phyloP scores from a whole-genome alignment of 1,140 invertebrate species.

The Rhagoletis zephyria region DNA sequence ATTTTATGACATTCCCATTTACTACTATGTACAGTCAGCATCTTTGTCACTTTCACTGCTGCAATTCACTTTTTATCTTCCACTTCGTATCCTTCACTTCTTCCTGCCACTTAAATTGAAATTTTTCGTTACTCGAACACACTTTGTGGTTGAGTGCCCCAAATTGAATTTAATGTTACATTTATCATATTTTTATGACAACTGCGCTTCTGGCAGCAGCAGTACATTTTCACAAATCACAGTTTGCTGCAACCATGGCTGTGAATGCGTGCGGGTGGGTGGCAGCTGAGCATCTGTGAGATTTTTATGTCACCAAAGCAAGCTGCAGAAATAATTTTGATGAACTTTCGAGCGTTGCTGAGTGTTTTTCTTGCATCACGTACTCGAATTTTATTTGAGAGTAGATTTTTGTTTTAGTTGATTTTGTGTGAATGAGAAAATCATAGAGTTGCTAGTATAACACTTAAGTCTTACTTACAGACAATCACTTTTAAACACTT shows the following conservation, averaged over 20 bases:
- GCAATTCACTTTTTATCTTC: conserved; percentile 6
- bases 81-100: too few species aligned
- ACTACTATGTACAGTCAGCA: background rate
- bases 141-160: background rate
- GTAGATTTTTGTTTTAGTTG: too few species aligned
- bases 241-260: background rate
- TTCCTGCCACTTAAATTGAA: background rate
- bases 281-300: background rate
- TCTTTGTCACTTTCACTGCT: conserved; percentile 39
- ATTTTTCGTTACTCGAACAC: background rate
- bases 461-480: too few species aligned
- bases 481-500: too few species aligned
- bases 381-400: too few species aligned
- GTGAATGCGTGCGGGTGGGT: too few species aligned
- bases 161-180: conserved; percentile 50
- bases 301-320: background rate
- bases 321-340: background rate
- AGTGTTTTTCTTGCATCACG: too few species aligned
- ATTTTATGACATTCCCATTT: background rate
- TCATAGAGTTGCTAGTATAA: too few species aligned
- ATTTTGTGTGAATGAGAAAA: too few species aligned
- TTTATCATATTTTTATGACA: conserved; percentile 43
- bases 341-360: background rate
- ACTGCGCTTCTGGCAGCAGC: background rate
- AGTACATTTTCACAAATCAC: conserved; percentile 22